Evolutionary conservation across 2,888 invertebrate species (phyloP), one percentile per base, ranked within the genome.

Genomic region (Apodemia duryi): DNA sequence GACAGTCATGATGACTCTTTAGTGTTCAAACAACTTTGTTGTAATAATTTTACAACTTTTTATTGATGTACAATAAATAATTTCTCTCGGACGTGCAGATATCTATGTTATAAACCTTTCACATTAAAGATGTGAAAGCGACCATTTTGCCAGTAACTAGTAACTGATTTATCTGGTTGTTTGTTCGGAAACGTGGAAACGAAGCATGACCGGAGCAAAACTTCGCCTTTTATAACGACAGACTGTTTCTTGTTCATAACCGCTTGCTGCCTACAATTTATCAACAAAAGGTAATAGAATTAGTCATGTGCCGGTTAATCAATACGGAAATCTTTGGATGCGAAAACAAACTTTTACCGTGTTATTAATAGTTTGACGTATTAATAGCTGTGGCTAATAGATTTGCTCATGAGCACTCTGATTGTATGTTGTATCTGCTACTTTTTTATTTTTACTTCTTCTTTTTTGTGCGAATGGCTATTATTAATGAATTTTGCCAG

Each of bases 151-250:
- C 62, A 63, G 35, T 60, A 63, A 68, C 57, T 63, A 49, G 61
- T 49, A 61, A 61, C 63, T 49, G 66, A 69, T 63, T 67, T 61
- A 61, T 35, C 41, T 57, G 61, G 61, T 57, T 46, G 52, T 61
- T 65, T 64, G 60, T 60, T 61, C 49, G n/a, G 64, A 65, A 52
- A 66, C 57, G 63, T 65, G 46, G 63, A 68, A 66, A 69, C 68
- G 71, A 75, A 81, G 78, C 84, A 80, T 82, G 81, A 84, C 84
- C 78, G 51, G 41, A 62, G 61, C 57, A 60, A 77, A 73, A 81
- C 81, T 79, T 79, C 80, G 80, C 72, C 71, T 63, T 63, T 49
- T 43, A 11, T 29, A 51, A 61, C 61, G 49, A 51, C 61, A 46
- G 32, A 61, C 38, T 65, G 49, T 61, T 21, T 51, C 51, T 51